Conservation (phyloP, 2,888 invertebrate genomes). For the Adelognathus sp. region DNA sequence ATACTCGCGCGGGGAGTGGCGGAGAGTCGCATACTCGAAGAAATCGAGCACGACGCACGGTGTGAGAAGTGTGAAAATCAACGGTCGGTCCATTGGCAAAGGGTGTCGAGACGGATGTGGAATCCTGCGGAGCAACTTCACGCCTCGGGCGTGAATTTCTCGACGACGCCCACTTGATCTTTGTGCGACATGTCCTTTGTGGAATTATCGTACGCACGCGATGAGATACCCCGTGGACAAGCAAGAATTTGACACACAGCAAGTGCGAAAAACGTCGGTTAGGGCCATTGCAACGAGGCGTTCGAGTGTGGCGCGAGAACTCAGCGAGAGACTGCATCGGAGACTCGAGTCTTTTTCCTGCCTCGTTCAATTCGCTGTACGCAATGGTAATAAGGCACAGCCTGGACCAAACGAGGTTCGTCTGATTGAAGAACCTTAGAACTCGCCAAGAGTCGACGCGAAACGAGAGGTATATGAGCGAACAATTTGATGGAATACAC, state of each 20-base stretch:
- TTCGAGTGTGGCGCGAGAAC: conserved; percentile 1
- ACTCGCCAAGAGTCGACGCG: conserved; percentile 18
- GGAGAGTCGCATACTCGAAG: conserved; percentile 51
- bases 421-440: conserved; percentile 56
- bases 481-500: conserved; percentile 51
- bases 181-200: conserved; percentile 6
- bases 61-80: conserved; percentile 41
- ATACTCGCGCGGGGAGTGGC: conserved; percentile 38
- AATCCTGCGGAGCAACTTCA: conserved; percentile 46
- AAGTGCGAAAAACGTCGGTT: conserved; percentile 60
- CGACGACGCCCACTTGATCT: conserved; percentile 19
- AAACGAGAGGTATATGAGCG: conserved; percentile 50
- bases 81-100: conserved; percentile 30
- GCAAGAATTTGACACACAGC: conserved; percentile 13
- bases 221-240: background rate
- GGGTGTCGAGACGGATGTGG: conserved; percentile 28
- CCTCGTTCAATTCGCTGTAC: conserved; percentile 1
- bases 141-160: conserved; percentile 46
- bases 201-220: background rate
- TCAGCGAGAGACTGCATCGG: background rate
- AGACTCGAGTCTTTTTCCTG: conserved; percentile 14
- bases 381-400: conserved; percentile 50
- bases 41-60: conserved; percentile 42
- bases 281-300: conserved; percentile 38
- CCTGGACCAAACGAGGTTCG: conserved; percentile 56